Evolutionary conservation across 1,140 invertebrate species (phyloP), one percentile per base, ranked within the genome.

Genomic region (Andrena cerasifolii): DNA sequence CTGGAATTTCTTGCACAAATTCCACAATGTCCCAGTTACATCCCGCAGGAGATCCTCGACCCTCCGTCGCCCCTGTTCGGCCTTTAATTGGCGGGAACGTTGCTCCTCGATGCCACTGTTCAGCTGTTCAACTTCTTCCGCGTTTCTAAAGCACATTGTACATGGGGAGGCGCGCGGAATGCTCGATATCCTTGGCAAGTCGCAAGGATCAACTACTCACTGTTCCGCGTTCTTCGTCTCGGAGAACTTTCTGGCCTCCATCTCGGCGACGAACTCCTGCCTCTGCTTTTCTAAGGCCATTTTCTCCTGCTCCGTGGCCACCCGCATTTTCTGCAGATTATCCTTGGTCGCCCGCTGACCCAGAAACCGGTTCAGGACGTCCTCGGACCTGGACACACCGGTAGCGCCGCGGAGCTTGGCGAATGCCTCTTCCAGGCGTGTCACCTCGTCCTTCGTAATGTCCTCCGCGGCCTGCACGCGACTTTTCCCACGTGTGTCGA

Each of bases 181-280:
- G 0, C 1, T 10, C 1, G 12, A 33, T 18, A 28, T 7, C 18
- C 28, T 26, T 0, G 40, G 14, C 12, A 14, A 21, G 24, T 0
- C 21, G 10, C 5, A 26, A n/a, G 21, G 0, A 4, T 5, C 12
- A 10, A 53, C 45, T 51, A 91, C 94, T 93, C 91, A 97, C 96
- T 95, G 94, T 93, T 97, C 96, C 75, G 95, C 95, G 80, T 96
- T 95, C 89, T 96, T 96, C 4, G 95, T 95, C 83, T 96, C 96
- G 0, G 96, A 95, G 89, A 96, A 97, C 89, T 96, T 97, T 51
- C 95, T 95, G 40, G 94, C 94, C 83, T 97, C 96, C 31, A 97
- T 92, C 89, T 97, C 95, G 0, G 93, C 93, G 68, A 94, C 93
- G n/a, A 96, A 90, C 2, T 93, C 90, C 58, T 96, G 95, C 66